phyloP scores from a whole-genome alignment of 2,888 invertebrate species.

The Melieria omissa region DNA sequence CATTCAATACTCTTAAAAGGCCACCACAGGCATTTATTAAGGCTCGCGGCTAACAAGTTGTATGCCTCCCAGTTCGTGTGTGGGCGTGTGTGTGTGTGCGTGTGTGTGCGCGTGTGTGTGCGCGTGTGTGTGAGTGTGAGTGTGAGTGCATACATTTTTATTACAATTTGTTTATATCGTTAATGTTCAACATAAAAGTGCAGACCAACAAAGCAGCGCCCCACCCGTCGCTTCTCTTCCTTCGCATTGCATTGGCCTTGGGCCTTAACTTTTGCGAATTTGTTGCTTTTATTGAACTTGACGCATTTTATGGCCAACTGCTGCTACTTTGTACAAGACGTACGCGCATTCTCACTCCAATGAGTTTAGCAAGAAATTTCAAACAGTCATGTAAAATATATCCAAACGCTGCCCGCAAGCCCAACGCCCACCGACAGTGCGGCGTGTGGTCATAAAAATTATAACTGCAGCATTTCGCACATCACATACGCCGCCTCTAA shows the following conservation, averaged over 20 bases:
- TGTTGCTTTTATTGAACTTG: too few species aligned
- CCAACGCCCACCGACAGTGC: background rate
- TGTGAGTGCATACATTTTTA: conserved; percentile 32
- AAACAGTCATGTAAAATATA: background rate
- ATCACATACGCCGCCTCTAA: conserved; percentile 29
- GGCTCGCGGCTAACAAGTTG: background rate
- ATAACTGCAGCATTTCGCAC: conserved; percentile 23
- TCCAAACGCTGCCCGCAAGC: background rate
- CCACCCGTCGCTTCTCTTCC: too few species aligned
- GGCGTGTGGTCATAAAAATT: conserved; percentile 26
- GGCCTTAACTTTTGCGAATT: too few species aligned
- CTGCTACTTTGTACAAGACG: too few species aligned
- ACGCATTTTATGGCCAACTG: too few species aligned
- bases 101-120: background rate
- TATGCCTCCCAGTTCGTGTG: background rate
- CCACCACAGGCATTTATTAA: background rate
- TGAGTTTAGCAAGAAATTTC: background rate
- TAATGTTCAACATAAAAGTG: conserved; percentile 39
- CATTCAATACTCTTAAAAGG: background rate
- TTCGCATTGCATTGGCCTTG: too few species aligned
- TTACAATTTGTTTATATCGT: conserved; percentile 41
- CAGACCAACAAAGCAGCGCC: background rate
- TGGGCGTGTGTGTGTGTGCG: too few species aligned
- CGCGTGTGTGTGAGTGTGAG: background rate
- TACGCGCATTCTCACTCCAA: too few species aligned